Conservation (phyloP, 2,888 invertebrate genomes). For the Helicoverpa assulta region DNA sequence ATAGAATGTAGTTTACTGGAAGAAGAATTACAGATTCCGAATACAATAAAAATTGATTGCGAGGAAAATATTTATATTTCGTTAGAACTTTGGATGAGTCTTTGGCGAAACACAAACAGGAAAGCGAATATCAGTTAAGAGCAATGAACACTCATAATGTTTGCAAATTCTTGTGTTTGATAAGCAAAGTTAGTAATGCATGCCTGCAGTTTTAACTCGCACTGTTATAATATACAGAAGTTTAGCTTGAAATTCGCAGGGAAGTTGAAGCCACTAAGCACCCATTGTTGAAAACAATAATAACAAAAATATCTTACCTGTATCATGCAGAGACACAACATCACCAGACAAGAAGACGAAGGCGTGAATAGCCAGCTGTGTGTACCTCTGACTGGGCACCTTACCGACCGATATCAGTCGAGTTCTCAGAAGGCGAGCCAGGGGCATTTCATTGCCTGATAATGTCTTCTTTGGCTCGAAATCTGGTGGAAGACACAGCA, state of each 20-base stretch:
- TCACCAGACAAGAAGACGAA: constrained; percentile 67
- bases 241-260: too few relatives aligned
- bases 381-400: constrained; percentile 64
- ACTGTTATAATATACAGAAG: too few relatives aligned
- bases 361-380: constrained; percentile 66
- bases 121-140: too few relatives aligned
- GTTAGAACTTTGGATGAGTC: too few relatives aligned
- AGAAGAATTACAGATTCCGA: background rate
- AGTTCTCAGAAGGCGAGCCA: constrained; percentile 67
- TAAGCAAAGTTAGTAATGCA: too few relatives aligned
- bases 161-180: too few relatives aligned
- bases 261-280: too few relatives aligned
- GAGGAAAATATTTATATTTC: too few relatives aligned
- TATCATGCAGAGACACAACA: constrained; percentile 71
- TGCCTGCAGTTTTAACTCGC: too few relatives aligned
- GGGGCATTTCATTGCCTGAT: constrained; percentile 67
- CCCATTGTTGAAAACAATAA: background rate
- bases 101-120: too few relatives aligned
- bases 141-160: too few relatives aligned
- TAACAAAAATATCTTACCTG: constrained; percentile 59
- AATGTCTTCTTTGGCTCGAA: constrained; percentile 67
- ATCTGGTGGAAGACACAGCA: constrained; percentile 24
- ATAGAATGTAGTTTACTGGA: constrained; percentile 70
- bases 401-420: constrained; percentile 68
- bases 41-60: background rate